Evolutionary conservation across 1,140 invertebrate species (phyloP), one percentile per base, ranked within the genome.

Genomic region (Plodia interpunctella): DNA sequence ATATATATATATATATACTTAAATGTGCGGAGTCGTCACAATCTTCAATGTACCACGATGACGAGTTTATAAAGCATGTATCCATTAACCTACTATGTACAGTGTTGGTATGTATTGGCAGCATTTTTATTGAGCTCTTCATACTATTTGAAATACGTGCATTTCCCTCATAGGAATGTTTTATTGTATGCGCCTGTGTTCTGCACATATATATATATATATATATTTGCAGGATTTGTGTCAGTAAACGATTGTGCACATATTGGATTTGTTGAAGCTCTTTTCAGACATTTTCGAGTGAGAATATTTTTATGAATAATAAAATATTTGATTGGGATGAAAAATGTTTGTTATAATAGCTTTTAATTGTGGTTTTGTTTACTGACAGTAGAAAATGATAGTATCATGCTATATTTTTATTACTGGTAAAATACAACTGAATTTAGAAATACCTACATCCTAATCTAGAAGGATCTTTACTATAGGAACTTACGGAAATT

Each of bases 51-150:
- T 38, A 38, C 35, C 35, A 8, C 13, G 2, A 38, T 44, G 38
- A 17, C 38, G 38, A 44, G 6, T 44, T 44, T 44, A 5, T 5
- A 15, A 44, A 2, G 13, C 15, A 60, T 49, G 51, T 60, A 54
- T 28, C 6, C 15, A 56, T 57, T 5, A n/a, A n/a, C n/a, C n/a
- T 53, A 57, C 17, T 44, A 52, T 49, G 38, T 60, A 52, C 35
- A 38, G 20, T 25, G 30, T n/a, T 17, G 52, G 52, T 15, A 10
- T 25, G 52, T 15, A 10, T 25, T 13, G 25, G 38, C 50, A 30
- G 38, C 44, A 59, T 49, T 63, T 64, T 64, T 64, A 64, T 64
- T 59, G 58, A 49, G 21, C 6, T 53, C 49, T 58, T 58, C 57
- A 51, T 58, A 58, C 49, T 58, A 35, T 20, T 52, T 53, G 44